These are phyloP conservation scores for Sinella curviseta DNA, from an alignment of 1,140 invertebrate species.

Conservation along the genomic window DNA sequence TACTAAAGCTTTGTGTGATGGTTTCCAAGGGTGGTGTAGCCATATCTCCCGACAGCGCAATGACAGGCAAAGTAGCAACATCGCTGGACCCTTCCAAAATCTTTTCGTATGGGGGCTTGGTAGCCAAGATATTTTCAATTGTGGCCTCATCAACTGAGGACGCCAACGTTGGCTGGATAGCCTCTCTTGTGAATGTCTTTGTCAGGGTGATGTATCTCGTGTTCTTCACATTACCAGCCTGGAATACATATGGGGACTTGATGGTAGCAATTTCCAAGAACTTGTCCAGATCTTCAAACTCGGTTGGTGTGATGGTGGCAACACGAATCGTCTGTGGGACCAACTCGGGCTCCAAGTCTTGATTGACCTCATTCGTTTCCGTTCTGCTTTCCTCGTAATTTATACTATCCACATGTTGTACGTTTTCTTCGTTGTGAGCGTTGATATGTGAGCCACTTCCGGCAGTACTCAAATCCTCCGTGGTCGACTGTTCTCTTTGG, in stretches of 20 bases:
- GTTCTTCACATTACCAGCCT: slow-evolving; percentile 82
- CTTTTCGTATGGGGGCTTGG: slow-evolving; percentile 61
- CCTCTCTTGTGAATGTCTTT: slow-evolving; percentile 52
- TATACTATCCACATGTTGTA: slow-evolving; percentile 36
- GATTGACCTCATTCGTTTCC: slow-evolving; percentile 45
- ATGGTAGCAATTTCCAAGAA: slow-evolving; percentile 76
- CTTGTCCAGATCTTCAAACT: slow-evolving; percentile 69
- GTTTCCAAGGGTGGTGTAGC: slow-evolving; percentile 81
- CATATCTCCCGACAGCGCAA: slow-evolving; percentile 70
- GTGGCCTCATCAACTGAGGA: slow-evolving; percentile 65
- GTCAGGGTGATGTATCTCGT: slow-evolving; percentile 61
- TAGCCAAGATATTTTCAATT: slow-evolving; percentile 81
- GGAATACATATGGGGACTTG: slow-evolving; percentile 83
- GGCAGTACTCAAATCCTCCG: slow-evolving; percentile 10
- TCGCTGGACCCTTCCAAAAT: slow-evolving; percentile 51
- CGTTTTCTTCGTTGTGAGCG: slow-evolving; percentile 23
- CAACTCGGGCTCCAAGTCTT: slow-evolving; percentile 41
- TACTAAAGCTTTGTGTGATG: slow-evolving; percentile 85
- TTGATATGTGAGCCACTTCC: slow-evolving; percentile 49
- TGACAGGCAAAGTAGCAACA: slow-evolving; percentile 76
- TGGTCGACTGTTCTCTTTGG: slow-evolving; percentile 27
- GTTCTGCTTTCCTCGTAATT: slow-evolving; percentile 41
- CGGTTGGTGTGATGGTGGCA: slow-evolving; percentile 79
- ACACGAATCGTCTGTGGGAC: slow-evolving; percentile 49
- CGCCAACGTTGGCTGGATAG: slow-evolving; percentile 57